phyloP scores from a whole-genome alignment of 2,797 vertebrate genomes.

The Dromococcyx pavoninus region DNA sequence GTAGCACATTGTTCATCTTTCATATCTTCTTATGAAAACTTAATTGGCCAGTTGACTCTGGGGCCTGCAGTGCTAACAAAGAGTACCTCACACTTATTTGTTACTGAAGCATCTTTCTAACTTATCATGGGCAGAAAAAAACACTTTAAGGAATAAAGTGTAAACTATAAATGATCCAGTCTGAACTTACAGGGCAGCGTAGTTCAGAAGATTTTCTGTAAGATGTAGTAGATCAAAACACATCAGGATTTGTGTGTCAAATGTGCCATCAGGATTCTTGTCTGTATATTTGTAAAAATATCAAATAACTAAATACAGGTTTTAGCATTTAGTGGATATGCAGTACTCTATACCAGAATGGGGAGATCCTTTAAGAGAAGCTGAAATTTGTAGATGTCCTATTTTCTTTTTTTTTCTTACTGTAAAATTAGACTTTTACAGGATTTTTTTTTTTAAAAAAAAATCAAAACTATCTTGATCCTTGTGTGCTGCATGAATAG shows the following conservation, averaged over 20 bases:
- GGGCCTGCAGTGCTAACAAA: neutral
- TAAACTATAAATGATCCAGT: neutral
- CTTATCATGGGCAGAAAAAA: neutral
- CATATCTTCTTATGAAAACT: neutral
- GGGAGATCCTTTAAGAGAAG: neutral
- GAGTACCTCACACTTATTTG: neutral
- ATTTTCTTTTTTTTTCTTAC: neutral
- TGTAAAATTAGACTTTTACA: neutral
- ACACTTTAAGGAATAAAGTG: neutral
- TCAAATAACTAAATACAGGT: neutral
- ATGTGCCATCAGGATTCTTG: neutral
- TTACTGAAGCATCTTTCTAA: neutral
- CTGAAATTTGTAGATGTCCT: neutral
- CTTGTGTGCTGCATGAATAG: neutral
- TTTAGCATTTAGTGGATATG: neutral
- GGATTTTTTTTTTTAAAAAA: too few relatives aligned
- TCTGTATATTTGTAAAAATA: neutral
- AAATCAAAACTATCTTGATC: neutral
- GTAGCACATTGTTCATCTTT: neutral
- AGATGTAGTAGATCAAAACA: neutral
- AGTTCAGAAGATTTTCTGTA: neutral
- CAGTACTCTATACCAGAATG: neutral
- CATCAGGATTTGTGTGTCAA: too few relatives aligned
- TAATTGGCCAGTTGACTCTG: neutral
- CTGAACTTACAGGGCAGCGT: neutral